A percentile compares a stretch with the other conserved stretches of the same genome.
Conservation (phyloP, 2,113 vertebrate genomes). For the western clawed frog (Xenopus tropicalis) region DNA sequence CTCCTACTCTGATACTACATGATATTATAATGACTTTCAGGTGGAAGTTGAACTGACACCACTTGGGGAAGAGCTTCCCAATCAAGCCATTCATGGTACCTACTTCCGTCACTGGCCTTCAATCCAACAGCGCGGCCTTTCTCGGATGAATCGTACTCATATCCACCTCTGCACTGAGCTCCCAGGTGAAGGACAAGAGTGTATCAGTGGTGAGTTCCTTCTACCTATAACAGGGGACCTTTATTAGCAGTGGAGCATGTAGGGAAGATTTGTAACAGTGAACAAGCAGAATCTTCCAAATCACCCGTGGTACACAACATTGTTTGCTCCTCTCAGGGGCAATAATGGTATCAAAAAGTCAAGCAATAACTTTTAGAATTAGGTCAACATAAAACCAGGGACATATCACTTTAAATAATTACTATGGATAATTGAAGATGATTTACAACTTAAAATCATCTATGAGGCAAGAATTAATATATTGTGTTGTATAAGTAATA, state of each 20-base stretch:
- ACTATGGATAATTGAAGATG: too few species aligned
- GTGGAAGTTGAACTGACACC: slow-evolving; percentile 69
- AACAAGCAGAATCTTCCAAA: too few species aligned
- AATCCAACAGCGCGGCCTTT: slow-evolving; percentile 72
- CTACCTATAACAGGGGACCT: background rate
- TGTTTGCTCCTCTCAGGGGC: too few species aligned
- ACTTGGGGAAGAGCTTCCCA: slow-evolving; percentile 66
- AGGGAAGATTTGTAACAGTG: too few species aligned
- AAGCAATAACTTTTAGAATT: too few species aligned
- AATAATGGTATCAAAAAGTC: too few species aligned
- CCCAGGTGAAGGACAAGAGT: slow-evolving; percentile 61
- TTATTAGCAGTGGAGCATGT: too few species aligned
- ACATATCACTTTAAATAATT: too few species aligned
- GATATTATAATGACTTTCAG: background rate
- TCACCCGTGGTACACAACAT: accelerated
- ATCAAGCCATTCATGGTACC: slow-evolving; percentile 74
- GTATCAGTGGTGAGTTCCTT: slow-evolving; percentile 75
- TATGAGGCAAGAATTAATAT: too few species aligned
- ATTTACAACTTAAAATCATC: too few species aligned
- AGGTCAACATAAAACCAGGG: too few species aligned
- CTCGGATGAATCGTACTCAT: slow-evolving; percentile 71
- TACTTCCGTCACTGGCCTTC: slow-evolving; percentile 74
- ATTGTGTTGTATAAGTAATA: too few species aligned
- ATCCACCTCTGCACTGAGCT: slow-evolving; percentile 80
- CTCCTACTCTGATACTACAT: background rate